Evolutionary conservation across 2,797 vertebrate species (phyloP).

Genomic region (Myotis myotis): DNA sequence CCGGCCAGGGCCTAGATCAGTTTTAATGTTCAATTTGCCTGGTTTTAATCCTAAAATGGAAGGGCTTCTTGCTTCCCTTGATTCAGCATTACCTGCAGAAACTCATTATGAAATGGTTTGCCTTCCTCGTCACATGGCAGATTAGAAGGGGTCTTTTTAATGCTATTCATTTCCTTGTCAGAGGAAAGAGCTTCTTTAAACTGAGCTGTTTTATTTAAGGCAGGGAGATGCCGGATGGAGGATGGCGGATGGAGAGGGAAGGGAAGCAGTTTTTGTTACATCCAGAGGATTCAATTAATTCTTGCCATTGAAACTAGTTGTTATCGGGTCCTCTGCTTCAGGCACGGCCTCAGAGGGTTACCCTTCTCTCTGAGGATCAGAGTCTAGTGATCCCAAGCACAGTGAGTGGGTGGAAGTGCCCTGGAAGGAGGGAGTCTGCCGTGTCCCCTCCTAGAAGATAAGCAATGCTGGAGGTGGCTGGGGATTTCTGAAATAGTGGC

Average conservation of each 20-base stretch:
- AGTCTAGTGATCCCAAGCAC: background rate
- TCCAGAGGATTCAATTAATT: constrained; percentile 33
- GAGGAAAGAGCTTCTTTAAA: constrained; percentile 42
- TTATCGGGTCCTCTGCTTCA: constrained; percentile 59
- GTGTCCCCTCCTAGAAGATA: background rate
- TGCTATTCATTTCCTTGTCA: constrained; percentile 36
- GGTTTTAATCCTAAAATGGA: constrained; percentile 9
- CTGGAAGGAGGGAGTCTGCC: background rate
- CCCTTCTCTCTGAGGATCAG: background rate
- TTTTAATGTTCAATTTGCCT: constrained; percentile 19
- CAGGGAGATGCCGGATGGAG: constrained; percentile 57
- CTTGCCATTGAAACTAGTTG: constrained; percentile 51
- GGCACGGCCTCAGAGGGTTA: constrained; percentile 30
- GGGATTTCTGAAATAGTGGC: background rate
- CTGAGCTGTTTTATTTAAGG: constrained; percentile 46
- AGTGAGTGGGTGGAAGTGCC: background rate
- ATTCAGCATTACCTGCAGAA: background rate
- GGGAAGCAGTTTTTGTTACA: constrained; percentile 36
- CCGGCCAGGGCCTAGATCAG: background rate
- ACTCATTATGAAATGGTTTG: background rate
- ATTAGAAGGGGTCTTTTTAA: constrained; percentile 14
- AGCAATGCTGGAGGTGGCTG: background rate
- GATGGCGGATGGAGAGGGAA: constrained; percentile 50
- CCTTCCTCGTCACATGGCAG: background rate
- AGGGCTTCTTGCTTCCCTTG: background rate